Percentiles rank a stretch among this genome's conserved stretches.
phyloP scores from a whole-genome alignment of 1,140 invertebrate genomes.

The Eupeodes corollae region DNA sequence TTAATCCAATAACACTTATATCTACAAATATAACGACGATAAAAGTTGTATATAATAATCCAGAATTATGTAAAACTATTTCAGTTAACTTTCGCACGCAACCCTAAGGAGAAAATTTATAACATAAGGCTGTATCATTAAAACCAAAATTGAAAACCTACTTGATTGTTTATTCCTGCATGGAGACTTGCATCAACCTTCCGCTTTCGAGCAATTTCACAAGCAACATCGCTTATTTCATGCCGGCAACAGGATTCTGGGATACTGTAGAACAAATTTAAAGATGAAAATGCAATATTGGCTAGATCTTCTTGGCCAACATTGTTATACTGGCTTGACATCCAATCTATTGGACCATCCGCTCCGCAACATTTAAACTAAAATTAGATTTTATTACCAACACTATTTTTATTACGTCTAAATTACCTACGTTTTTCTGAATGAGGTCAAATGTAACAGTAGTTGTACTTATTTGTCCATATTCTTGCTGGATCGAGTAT shows the following conservation, averaged over 20 bases:
- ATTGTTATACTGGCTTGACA: slow-evolving; percentile 48
- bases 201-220: slow-evolving; percentile 39
- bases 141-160: slow-evolving; percentile 21
- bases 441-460: slow-evolving; percentile 58
- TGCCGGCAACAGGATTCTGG: slow-evolving; percentile 51
- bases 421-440: slow-evolving; percentile 46
- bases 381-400: background rate
- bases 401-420: background rate
- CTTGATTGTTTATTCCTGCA: slow-evolving; percentile 44
- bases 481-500: slow-evolving; percentile 55
- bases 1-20: too few relatives aligned
- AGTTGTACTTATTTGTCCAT: slow-evolving; percentile 47
- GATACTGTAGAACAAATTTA: slow-evolving; percentile 41
- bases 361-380: slow-evolving; percentile 62
- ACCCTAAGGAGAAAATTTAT: background rate
- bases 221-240: slow-evolving; percentile 34
- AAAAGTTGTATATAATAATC: too few relatives aligned
- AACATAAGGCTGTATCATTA: background rate
- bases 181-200: slow-evolving; percentile 40
- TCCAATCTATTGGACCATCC: slow-evolving; percentile 57
- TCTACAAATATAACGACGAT: too few relatives aligned
- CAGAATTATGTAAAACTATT: too few relatives aligned
- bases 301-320: slow-evolving; percentile 32
- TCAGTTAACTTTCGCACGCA: too few relatives aligned
- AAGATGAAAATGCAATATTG: slow-evolving; percentile 30